Base-by-base conservation (phyloP, 2,888 invertebrate species). In the Diarsia brunnea region DNA sequence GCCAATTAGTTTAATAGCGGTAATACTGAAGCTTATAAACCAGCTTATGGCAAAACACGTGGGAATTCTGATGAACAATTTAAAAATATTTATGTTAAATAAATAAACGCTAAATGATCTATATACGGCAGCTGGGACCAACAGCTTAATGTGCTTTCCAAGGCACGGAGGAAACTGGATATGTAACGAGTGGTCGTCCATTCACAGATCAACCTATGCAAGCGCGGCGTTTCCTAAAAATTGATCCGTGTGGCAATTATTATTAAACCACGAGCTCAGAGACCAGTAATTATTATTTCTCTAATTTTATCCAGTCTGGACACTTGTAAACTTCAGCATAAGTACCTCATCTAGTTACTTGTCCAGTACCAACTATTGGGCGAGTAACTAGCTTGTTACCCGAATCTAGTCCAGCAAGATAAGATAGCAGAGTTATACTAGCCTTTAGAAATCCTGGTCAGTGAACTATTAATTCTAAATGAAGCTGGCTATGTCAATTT, bases 1-100 rank as follows among this genome's bases (percentile, higher is more conserved):
- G 24, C 2, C 12, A 27, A 58, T 8, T 14, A 51, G 3, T 51
- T 38, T 4, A 24, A 19, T 51, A 53, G 24, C 5, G 19, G 73
- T 31, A n/a, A 24, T 51, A 51, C 16, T 27, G 21, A 60, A 51
- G 12, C 49, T 71, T 21, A 71, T 4, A 79, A 79, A 19, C 10
- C 16, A 55, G 7, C 19, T 24, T 38, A n/a, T 0, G 19, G 4
- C 16, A 43, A 61, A 61, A 27, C 3, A 0, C 43, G 11, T 5
- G 21, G 27, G 21, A 38, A 27, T 16, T 16, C 4, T 16, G 21
- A 31, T 51, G 19, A 58, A 16, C 16, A 70, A 47, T 31, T 14
- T 4, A 10, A 47, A 47, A 47, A 3, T 31, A 38, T 38, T 38
- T 38, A 8, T 31, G 31, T 31, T 31, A 31, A 31, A 31, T 31